A percentile compares a stretch with the other conserved stretches of the same genome.
Conservation (phyloP, 2,888 invertebrate species). For the Chirona hameri region DNA sequence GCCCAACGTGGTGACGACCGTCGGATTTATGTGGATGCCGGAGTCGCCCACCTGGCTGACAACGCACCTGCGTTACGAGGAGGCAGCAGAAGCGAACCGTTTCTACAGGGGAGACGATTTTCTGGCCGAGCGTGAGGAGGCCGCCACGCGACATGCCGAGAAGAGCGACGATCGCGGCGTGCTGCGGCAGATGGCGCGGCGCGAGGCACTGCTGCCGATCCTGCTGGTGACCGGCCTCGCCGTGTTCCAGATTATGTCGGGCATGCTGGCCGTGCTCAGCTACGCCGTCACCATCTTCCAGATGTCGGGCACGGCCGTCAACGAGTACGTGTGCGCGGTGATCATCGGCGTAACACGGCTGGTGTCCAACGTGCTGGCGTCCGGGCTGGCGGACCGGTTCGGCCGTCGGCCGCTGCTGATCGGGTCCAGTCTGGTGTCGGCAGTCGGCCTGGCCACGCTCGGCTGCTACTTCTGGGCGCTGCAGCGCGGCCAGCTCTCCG, state of each 20-base stretch:
- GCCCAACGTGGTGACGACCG: neutral
- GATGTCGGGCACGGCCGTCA: slow-evolving; percentile 43
- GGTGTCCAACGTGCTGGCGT: slow-evolving; percentile 42
- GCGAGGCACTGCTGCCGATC: slow-evolving; percentile 45
- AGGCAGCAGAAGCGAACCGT: slow-evolving; percentile 49
- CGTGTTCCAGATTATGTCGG: slow-evolving; percentile 48
- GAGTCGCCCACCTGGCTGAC: slow-evolving; percentile 70
- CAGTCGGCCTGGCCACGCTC: slow-evolving; percentile 34
- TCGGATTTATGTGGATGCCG: slow-evolving; percentile 47
- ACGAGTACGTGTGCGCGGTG: slow-evolving; percentile 45
- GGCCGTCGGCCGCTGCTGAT: slow-evolving; percentile 49
- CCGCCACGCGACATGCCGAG: neutral
- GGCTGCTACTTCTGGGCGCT: slow-evolving; percentile 1
- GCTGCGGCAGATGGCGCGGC: slow-evolving; percentile 44
- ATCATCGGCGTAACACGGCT: slow-evolving; percentile 46
- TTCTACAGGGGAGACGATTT: neutral
- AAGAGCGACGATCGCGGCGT: slow-evolving; percentile 37
- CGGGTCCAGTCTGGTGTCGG: slow-evolving; percentile 35
- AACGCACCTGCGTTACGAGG: slow-evolving; percentile 56
- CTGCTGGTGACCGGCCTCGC: slow-evolving; percentile 45
- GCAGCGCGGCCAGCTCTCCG: slow-evolving; percentile 39
- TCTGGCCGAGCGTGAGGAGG: neutral
- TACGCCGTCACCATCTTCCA: slow-evolving; percentile 48
- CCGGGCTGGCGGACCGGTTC: slow-evolving; percentile 46
- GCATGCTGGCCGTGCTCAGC: slow-evolving; percentile 50